These are phyloP conservation scores for Coregonus ussuriensis DNA, from an alignment of 2,797 vertebrate genomes.

Conservation along the genomic window DNA sequence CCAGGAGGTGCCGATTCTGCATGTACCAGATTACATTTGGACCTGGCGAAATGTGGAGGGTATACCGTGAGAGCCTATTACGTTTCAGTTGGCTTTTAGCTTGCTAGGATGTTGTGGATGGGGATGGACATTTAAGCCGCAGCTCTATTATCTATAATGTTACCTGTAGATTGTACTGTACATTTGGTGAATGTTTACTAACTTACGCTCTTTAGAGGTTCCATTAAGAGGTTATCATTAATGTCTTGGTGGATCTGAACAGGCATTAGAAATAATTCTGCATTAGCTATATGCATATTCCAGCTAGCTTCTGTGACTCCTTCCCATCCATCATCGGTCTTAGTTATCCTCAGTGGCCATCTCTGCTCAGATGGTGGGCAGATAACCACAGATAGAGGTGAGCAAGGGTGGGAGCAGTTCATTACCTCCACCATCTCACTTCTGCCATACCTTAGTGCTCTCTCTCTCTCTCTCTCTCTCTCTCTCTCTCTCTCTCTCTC, in stretches of 20 bases:
- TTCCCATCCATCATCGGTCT: neutral
- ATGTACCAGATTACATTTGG: too few species aligned
- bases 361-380: constrained; percentile 16
- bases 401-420: constrained; percentile 2
- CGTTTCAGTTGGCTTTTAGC: too few species aligned
- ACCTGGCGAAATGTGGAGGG: too few species aligned
- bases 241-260: constrained; percentile 2
- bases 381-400: neutral
- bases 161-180: neutral
- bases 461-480: neutral
- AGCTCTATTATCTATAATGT: neutral
- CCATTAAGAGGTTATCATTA: neutral
- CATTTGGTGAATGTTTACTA: neutral
- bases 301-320: constrained; percentile 5
- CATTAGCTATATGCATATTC: constrained; percentile 13
- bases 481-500: neutral
- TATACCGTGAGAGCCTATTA: too few species aligned
- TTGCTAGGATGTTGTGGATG: too few species aligned
- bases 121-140: too few species aligned
- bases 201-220: neutral
- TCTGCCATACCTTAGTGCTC: constrained; percentile 7
- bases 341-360: neutral
- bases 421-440: constrained; percentile 8
- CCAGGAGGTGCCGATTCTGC: too few species aligned
- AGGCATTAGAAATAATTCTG: constrained; percentile 8